Evolutionary conservation across 2,113 vertebrate genomes (phyloP).

Genomic region (Vidua chalybeata): DNA sequence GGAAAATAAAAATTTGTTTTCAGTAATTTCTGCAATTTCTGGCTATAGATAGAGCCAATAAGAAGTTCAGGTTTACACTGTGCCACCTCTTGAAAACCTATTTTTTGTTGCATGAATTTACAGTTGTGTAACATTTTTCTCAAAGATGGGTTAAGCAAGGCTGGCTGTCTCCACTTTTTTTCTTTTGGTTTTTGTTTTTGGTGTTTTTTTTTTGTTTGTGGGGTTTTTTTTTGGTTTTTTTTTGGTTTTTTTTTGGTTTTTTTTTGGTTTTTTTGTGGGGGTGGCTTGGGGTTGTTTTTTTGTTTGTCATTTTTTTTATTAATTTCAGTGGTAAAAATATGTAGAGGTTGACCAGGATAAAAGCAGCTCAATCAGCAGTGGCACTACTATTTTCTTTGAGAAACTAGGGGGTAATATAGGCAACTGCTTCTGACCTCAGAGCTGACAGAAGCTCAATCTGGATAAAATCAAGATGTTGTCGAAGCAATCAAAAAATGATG

Average conservation of each 20-base stretch:
- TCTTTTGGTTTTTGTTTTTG: background rate
- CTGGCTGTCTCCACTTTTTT: background rate
- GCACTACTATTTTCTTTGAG: background rate
- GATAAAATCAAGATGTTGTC: background rate
- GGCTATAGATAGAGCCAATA: background rate
- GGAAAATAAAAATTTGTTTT: background rate
- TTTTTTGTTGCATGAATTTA: background rate
- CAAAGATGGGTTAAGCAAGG: background rate
- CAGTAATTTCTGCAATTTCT: background rate
- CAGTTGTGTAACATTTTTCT: background rate
- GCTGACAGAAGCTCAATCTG: background rate
- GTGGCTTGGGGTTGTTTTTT: no score
- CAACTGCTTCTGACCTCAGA: background rate
- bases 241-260: background rate
- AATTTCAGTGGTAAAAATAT: background rate
- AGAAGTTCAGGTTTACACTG: background rate
- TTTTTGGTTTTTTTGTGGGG: no score
- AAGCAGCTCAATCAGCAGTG: background rate
- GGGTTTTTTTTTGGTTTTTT: no score
- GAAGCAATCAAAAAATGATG: background rate
- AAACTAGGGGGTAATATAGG: background rate
- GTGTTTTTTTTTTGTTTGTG: no score
- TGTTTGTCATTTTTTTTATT: background rate
- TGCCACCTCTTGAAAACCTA: background rate
- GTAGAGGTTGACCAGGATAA: background rate